Percentiles rank a stretch among this genome's conserved stretches.
phyloP scores from a whole-genome alignment of 2,888 invertebrate species.

The Vesta saturnalis region DNA sequence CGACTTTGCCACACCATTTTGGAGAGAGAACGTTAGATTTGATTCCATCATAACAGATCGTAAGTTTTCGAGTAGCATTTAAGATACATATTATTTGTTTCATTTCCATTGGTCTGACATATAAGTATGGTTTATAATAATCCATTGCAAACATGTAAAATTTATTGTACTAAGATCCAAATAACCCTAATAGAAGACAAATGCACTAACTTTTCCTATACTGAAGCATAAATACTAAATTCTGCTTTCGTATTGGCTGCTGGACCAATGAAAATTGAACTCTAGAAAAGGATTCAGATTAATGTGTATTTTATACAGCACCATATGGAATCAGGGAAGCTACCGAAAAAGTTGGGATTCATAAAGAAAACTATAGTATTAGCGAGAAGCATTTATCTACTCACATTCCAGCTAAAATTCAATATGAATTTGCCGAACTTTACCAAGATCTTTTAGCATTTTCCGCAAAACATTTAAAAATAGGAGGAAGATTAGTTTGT shows the following conservation, averaged over 20 bases:
- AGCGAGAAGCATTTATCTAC: constrained; percentile 72
- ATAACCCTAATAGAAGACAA: too few species aligned
- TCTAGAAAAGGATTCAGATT: too few species aligned
- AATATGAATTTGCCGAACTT: constrained; percentile 84
- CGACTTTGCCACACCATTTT: constrained; percentile 88
- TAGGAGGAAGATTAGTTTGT: constrained; percentile 87
- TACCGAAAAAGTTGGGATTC: constrained; percentile 84
- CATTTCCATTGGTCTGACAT: background rate
- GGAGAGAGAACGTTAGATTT: constrained; percentile 75
- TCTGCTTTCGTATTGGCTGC: too few species aligned
- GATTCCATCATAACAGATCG: constrained; percentile 97
- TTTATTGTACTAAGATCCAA: too few species aligned
- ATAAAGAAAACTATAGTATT: constrained; percentile 68
- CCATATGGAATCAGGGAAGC: constrained; percentile 98
- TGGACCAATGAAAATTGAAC: too few species aligned
- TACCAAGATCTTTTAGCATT: constrained; percentile 87
- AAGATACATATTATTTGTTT: background rate
- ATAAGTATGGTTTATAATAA: too few species aligned
- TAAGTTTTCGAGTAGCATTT: constrained; percentile 71
- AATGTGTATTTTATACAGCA: constrained; percentile 67
- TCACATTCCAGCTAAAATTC: constrained; percentile 86
- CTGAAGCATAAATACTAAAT: too few species aligned
- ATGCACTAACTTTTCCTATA: too few species aligned
- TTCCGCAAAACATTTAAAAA: constrained; percentile 77
- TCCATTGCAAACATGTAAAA: too few species aligned